Conservation (phyloP, 2,113 vertebrate species). For the Brienomyrus longianalis region DNA sequence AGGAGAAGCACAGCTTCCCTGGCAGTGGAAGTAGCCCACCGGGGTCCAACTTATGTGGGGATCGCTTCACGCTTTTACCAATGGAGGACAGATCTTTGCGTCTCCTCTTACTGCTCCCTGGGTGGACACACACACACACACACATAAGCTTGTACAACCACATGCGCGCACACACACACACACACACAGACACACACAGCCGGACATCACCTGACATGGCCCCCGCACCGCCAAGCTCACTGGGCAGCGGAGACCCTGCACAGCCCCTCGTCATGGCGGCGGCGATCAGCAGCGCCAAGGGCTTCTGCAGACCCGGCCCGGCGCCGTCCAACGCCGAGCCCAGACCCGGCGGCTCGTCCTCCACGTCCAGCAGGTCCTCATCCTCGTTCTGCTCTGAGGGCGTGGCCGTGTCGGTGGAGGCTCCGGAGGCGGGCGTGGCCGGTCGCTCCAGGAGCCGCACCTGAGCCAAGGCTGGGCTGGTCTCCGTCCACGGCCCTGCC, state of each 20-base stretch:
- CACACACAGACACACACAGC: neutral
- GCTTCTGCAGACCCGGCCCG: conserved; percentile 81
- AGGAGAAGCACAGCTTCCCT: conserved; percentile 91
- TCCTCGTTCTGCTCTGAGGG: conserved; percentile 91
- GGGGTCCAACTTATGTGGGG: conserved; percentile 89
- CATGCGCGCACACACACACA: neutral
- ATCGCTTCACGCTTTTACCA: conserved; percentile 85
- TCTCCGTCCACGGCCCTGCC: neutral
- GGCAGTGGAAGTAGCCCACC: conserved; percentile 90
- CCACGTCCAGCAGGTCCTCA: conserved; percentile 88
- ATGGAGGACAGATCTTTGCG: conserved; percentile 83
- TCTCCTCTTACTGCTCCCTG: conserved; percentile 91
- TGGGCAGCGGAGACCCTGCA: conserved; percentile 93
- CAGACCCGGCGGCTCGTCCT: conserved; percentile 78
- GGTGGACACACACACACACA: neutral
- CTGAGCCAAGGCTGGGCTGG: conserved; percentile 69
- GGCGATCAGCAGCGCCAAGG: conserved; percentile 92
- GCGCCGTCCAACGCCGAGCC: conserved; percentile 67
- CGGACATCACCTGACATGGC: conserved; percentile 81
- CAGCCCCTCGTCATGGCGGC: conserved; percentile 96
- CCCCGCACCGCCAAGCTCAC: conserved; percentile 90
- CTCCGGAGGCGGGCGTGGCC: conserved; percentile 88
- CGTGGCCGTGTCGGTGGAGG: conserved; percentile 73
- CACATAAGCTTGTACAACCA: neutral
- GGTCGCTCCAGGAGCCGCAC: conserved; percentile 87